These are phyloP conservation scores for Baryphthengus martii DNA, from an alignment of 2,113 vertebrate species.

Conservation along the genomic window DNA sequence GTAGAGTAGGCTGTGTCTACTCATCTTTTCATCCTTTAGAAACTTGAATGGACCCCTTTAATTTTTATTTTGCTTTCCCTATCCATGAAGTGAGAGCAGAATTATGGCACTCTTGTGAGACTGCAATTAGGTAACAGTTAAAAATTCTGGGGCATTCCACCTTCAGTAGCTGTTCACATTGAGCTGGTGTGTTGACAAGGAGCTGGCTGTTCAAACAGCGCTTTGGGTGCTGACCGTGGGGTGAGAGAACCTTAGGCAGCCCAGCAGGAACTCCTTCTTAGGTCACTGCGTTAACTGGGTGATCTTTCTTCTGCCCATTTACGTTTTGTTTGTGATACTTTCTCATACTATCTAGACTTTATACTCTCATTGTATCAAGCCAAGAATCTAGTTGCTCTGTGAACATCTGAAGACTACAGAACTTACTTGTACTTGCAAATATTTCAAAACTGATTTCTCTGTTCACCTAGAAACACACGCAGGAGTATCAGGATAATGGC, in stretches of 20 bases:
- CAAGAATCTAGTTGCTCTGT: not conserved
- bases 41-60: not conserved
- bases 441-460: not conserved
- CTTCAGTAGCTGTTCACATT: not conserved
- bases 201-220: not conserved
- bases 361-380: not conserved
- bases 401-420: not conserved
- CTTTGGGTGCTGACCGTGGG: not conserved
- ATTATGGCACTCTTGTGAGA: not conserved
- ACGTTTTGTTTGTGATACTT: not conserved
- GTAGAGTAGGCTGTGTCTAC: not conserved
- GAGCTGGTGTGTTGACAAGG: not conserved
- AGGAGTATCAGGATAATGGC: not conserved
- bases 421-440: not conserved
- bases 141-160: not conserved
- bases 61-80: not conserved
- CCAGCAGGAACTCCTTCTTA: not conserved
- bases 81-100: not conserved
- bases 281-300: not conserved
- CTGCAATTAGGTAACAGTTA: not conserved
- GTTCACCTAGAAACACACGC: no score
- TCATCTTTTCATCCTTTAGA: not conserved
- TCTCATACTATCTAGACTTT: not conserved
- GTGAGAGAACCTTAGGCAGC: not conserved
- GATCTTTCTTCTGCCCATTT: not conserved